phyloP scores from a whole-genome alignment of 1,140 invertebrate species.

The Bombus waltoni region DNA sequence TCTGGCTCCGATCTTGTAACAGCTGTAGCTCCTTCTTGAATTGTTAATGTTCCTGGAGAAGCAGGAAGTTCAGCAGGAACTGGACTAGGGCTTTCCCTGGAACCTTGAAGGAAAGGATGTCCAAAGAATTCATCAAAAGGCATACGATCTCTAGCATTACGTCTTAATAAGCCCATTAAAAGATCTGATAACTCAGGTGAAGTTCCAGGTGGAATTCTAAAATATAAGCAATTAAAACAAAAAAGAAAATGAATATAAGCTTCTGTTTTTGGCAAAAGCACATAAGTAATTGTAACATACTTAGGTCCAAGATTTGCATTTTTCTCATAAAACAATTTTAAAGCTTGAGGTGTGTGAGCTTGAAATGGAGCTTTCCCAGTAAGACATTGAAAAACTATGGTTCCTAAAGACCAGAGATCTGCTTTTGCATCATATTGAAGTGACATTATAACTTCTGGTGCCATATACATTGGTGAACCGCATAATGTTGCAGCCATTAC shows the following conservation, averaged over 20 bases:
- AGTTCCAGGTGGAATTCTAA: conserved; percentile 95
- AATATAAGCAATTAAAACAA: conserved; percentile 66
- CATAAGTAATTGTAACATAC: conserved; percentile 83
- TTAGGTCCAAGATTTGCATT: conserved; percentile 97
- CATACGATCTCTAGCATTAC: conserved; percentile 97
- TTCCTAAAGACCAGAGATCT: conserved; percentile 99
- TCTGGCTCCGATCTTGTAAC: conserved; percentile 78
- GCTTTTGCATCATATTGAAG: conserved; percentile 99
- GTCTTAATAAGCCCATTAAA: conserved; percentile 92
- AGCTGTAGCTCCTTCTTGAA: conserved; percentile 74
- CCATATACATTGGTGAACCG: conserved; percentile 99
- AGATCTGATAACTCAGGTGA: conserved; percentile 95
- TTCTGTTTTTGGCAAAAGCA: background rate
- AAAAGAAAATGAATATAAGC: background rate
- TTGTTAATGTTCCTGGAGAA: conserved; percentile 74
- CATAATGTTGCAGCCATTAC: conserved; percentile 99
- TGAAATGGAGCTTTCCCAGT: conserved; percentile 99
- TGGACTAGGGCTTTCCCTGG: conserved; percentile 80
- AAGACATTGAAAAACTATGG: conserved; percentile 99
- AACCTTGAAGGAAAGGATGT: conserved; percentile 93
- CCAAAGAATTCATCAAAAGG: conserved; percentile 97
- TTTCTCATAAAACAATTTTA: conserved; percentile 98
- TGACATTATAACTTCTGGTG: conserved; percentile 99
- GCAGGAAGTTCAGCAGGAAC: conserved; percentile 79
- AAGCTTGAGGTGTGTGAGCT: conserved; percentile 98